Conservation (phyloP, 2,888 invertebrate species). For the Eupithecia centaureata region DNA sequence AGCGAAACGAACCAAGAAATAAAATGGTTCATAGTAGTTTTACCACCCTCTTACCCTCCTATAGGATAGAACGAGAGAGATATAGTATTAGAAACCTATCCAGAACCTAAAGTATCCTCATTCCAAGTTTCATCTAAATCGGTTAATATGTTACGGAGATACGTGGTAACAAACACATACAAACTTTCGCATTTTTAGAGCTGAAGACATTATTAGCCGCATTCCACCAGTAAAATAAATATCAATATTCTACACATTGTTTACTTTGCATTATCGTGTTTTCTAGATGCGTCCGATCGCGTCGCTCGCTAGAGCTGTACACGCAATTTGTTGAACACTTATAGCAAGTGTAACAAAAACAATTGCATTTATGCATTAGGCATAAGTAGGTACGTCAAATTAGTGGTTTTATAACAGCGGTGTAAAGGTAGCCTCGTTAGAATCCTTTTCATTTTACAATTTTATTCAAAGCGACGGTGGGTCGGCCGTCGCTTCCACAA, state of each 20-base stretch:
- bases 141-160: too few relatives aligned
- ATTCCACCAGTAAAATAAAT: constrained; percentile 43
- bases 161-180: too few relatives aligned
- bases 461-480: not conserved
- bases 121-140: too few relatives aligned
- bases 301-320: constrained; percentile 23
- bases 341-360: constrained; percentile 3
- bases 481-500: not conserved
- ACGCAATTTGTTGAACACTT: constrained; percentile 17
- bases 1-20: too few relatives aligned
- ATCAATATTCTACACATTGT: constrained; percentile 50
- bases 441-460: not conserved
- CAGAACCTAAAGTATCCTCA: too few relatives aligned
- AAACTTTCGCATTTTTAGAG: too few relatives aligned
- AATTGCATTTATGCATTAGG: constrained; percentile 6
- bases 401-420: not conserved
- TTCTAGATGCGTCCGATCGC: constrained; percentile 33
- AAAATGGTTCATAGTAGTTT: too few relatives aligned
- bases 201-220: too few relatives aligned
- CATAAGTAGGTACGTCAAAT: constrained; percentile 1
- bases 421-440: not conserved
- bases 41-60: too few relatives aligned
- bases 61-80: too few relatives aligned
- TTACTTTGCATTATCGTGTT: constrained; percentile 45
- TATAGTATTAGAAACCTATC: too few relatives aligned